phyloP scores from a whole-genome alignment of 2,113 vertebrate species.

The Rhinoptilus africanus region DNA sequence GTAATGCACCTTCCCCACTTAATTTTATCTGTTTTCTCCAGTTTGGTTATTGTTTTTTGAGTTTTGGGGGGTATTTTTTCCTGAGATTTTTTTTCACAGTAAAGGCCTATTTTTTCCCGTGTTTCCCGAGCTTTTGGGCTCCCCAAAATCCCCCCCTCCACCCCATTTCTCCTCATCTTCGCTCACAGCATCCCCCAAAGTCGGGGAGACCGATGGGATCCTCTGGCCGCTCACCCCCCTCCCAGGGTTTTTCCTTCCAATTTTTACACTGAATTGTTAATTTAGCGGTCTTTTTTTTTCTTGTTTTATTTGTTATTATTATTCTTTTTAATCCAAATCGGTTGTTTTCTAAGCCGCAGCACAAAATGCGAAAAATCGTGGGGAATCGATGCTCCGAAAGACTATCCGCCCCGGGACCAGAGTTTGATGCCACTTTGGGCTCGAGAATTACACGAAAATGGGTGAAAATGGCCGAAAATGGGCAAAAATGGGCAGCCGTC shows the following conservation, averaged over 20 bases:
- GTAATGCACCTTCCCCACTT: neutral
- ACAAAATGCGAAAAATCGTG: fast-evolving
- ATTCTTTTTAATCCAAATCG: too few relatives aligned
- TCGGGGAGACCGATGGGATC: neutral
- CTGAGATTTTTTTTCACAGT: neutral
- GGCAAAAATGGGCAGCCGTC: neutral
- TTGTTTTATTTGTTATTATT: neutral
- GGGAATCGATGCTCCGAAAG: neutral
- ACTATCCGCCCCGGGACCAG: too few relatives aligned
- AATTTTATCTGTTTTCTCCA: fast-evolving
- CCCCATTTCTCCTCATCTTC: neutral
- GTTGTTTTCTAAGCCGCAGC: neutral
- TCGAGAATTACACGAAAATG: neutral
- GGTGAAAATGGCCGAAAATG: neutral
- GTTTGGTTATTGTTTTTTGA: neutral
- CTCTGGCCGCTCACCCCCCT: fast-evolving
- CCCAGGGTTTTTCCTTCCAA: neutral
- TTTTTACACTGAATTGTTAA: neutral
- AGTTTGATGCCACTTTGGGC: neutral
- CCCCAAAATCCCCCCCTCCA: fast-evolving
- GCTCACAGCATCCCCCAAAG: neutral
- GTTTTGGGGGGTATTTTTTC: neutral
- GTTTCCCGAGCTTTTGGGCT: neutral
- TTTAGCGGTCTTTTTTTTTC: fast-evolving
- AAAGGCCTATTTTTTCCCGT: neutral